Base-by-base conservation (phyloP, 2,113 vertebrate genomes). In the Anolis carolinensis region DNA sequence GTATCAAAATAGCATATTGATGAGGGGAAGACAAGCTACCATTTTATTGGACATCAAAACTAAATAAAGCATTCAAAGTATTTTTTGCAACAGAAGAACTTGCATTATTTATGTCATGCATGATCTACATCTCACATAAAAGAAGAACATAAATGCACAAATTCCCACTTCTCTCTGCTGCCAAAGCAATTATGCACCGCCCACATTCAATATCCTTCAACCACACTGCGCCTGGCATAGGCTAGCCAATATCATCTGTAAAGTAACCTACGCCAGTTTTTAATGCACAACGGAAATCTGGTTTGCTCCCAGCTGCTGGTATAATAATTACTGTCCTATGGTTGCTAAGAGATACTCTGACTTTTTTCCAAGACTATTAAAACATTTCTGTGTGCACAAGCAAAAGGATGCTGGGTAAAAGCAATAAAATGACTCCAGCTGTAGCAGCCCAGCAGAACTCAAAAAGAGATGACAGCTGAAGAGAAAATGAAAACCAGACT, bases 271-370 rank as follows among this genome's bases (percentile, higher is more conserved):
- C 86, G 95, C 96, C 97, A 97, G 96, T 96, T 97, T 97, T 98
- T 97, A 98, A 97, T 96, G 95, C 96, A 97, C 97, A 98, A 95
- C 96, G 96, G 96, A 98, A 98, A 98, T 97, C 97, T 97, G 97
- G 95, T 98, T 97, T 97, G 96, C 96, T 97, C 96, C 97, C 96
- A 98, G 96, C 96, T 97, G 97, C 96, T 97, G 96, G 97, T 97
- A 97, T 97, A 98, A 97, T 97, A 98, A 98, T 97, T 97, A 98
- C 96, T 97, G 96, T 98, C 96, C 96, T 97, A 97, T 97, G 96
- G 97, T 97, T 98, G 96, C 97, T 97, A 98, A 97, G 97, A 98
- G 97, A 98, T 97, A 96, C 94, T 97, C 97, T 96, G 96, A 97
- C 95, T 96, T 96, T 96, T 93, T 89, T 94, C 92, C 88, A 94